These are phyloP conservation scores for Discoglossus pictus DNA, from an alignment of 2,797 vertebrate species.

Conservation along the genomic window DNA sequence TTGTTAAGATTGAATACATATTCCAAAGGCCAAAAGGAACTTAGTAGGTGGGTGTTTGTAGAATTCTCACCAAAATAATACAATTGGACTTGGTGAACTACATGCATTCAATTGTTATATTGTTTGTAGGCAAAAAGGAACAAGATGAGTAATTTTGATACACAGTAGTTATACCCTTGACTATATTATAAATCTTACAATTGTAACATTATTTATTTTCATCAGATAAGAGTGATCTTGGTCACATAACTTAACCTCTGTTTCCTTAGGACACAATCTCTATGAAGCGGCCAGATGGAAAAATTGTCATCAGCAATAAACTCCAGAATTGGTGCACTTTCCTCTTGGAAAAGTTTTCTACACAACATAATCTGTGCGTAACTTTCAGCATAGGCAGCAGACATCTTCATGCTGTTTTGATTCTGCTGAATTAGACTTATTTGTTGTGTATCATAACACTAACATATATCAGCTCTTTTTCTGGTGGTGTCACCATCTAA, in stretches of 20 bases:
- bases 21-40: too few species aligned
- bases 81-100: too few species aligned
- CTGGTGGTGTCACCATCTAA: neutral
- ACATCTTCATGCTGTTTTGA: slow-evolving; percentile 6
- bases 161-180: too few species aligned
- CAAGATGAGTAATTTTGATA: too few species aligned
- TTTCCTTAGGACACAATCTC: neutral
- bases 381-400: slow-evolving; percentile 1
- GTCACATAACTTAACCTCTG: too few species aligned
- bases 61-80: too few species aligned
- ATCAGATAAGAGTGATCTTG: too few species aligned
- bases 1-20: too few species aligned
- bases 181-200: too few species aligned
- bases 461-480: slow-evolving; percentile 1
- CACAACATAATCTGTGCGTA: neutral
- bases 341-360: neutral
- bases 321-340: neutral
- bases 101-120: too few species aligned
- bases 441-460: slow-evolving; percentile 5
- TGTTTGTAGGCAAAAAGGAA: too few species aligned
- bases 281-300: neutral
- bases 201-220: neutral
- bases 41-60: too few species aligned
- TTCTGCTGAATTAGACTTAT: slow-evolving; percentile 2
- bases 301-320: neutral